Base-by-base conservation (phyloP, 2,888 invertebrate species). In the Ommatoiulus sabulosus region DNA sequence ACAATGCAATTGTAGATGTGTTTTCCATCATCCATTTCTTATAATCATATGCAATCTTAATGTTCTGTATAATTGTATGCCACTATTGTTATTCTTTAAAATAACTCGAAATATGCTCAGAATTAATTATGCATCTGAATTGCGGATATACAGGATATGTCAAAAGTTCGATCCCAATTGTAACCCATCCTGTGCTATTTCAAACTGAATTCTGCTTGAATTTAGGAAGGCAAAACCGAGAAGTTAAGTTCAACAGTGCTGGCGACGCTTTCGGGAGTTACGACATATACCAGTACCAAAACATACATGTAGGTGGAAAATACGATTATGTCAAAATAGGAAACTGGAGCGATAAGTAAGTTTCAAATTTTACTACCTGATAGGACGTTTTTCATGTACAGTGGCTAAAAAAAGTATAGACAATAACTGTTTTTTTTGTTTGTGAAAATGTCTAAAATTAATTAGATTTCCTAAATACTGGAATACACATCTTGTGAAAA, bases 201-300 rank as follows among this genome's bases (percentile, higher is more conserved):
- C 5, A 24, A 80, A 6, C n/a, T 43, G 10, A 84, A 84, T 17
- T 35, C n/a, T 84, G 12, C n/a, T 86, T 20, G 24, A 86, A 86
- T 86, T 86, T 86, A 94, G 94, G 94, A 88, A 92, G 92, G 3
- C 93, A 94, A 90, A 93, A 93, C 5, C 93, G 94, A 80, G 92
- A 92, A 91, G 94, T 94, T 84, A 93, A 93, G 91, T 95, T 96
- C 92, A 95, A 96, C 92, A 92, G 93, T 72, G 94, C 95, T 90
- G 95, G 96, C 0, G 95, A 96, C 91, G 95, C 95, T 44, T 94
- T 94, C 89, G 95, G 95, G 12, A 95, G 95, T 90, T 96, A 96
- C 92, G 95, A 94, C 91, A 95, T 96, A 90, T 96, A 95, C 92
- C 95, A 96, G 91, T 95, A 94, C 92, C 95, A 95, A 92, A 93